A percentile compares a stretch with the other conserved stretches of the same genome.
Conservation (phyloP, 2,888 invertebrate species). For the Flexamia atlantica region DNA sequence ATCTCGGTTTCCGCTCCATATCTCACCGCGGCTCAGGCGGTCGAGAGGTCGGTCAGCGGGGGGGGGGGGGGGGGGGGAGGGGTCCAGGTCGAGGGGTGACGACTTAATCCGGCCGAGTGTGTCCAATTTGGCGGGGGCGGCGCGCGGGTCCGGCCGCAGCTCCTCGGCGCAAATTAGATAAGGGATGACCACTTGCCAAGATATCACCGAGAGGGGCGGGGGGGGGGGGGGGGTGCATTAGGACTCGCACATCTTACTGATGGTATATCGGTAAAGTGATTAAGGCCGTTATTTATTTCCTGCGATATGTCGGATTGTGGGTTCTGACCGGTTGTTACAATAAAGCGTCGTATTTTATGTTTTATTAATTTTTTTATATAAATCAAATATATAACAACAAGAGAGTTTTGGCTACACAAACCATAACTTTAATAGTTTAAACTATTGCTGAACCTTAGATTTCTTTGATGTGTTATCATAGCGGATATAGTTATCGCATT, state of each 20-base stretch:
- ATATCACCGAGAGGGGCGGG: conserved; percentile 45
- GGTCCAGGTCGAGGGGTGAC: conserved; percentile 62
- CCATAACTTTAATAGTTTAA: too few relatives aligned
- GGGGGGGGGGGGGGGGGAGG: conserved; percentile 59
- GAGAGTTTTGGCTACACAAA: too few relatives aligned
- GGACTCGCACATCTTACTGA: conserved; percentile 60
- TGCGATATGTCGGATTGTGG: too few relatives aligned
- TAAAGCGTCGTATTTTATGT: too few relatives aligned
- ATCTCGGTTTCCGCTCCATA: conserved; percentile 61
- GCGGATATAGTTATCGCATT: too few relatives aligned
- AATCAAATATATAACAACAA: too few relatives aligned
- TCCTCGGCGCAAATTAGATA: conserved; percentile 65
- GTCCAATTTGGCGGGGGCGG: conserved; percentile 59
- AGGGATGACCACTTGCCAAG: conserved; percentile 65
- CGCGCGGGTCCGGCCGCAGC: conserved; percentile 29
- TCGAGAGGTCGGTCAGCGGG: conserved; percentile 9
- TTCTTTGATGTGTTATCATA: too few relatives aligned
- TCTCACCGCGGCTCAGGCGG: conserved; percentile 53
- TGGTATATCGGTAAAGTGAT: conserved; percentile 68
- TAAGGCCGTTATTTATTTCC: too few relatives aligned
- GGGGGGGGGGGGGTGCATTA: conserved; percentile 51
- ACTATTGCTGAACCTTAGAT: too few relatives aligned
- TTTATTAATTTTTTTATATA: too few relatives aligned
- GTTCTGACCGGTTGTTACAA: too few relatives aligned
- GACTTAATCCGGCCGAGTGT: conserved; percentile 64